These are phyloP conservation scores for Epinephelus moara DNA, from an alignment of 2,113 vertebrate species.

Conservation along the genomic window DNA sequence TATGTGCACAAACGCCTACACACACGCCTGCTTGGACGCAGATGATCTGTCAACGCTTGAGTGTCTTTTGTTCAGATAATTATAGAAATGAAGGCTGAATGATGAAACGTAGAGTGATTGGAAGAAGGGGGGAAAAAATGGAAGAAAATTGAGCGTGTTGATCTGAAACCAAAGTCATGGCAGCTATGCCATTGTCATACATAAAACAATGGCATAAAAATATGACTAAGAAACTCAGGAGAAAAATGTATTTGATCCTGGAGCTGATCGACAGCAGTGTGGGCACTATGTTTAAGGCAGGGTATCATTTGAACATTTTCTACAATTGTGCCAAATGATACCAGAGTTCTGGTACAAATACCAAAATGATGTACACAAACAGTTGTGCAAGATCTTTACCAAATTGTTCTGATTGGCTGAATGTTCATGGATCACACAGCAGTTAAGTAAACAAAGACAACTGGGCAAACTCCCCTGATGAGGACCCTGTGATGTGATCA, in stretches of 20 bases:
- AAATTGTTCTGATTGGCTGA: background rate
- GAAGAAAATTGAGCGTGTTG: constrained; percentile 12
- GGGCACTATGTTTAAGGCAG: background rate
- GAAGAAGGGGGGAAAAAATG: background rate
- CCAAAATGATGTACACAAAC: background rate
- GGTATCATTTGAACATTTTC: background rate
- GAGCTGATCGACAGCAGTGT: background rate
- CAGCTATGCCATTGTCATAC: background rate
- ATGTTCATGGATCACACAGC: background rate
- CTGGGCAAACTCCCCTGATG: background rate
- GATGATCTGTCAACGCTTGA: constrained; percentile 33
- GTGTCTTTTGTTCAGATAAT: constrained; percentile 70
- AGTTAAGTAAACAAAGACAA: background rate
- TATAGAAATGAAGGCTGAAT: constrained; percentile 64
- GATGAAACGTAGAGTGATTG: constrained; percentile 49
- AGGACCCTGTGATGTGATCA: background rate
- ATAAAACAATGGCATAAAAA: background rate
- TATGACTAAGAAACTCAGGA: background rate
- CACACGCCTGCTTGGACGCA: constrained; percentile 22
- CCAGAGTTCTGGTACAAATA: background rate
- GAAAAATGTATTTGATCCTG: background rate
- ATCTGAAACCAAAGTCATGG: constrained; percentile 27
- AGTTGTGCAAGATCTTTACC: background rate
- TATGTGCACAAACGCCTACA: constrained; percentile 51
- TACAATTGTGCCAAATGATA: background rate